Percentiles rank a stretch among this genome's conserved stretches.
Evolutionary conservation across 2,113 vertebrate genomes (phyloP).

Genomic region (Megaceryle torquata): DNA sequence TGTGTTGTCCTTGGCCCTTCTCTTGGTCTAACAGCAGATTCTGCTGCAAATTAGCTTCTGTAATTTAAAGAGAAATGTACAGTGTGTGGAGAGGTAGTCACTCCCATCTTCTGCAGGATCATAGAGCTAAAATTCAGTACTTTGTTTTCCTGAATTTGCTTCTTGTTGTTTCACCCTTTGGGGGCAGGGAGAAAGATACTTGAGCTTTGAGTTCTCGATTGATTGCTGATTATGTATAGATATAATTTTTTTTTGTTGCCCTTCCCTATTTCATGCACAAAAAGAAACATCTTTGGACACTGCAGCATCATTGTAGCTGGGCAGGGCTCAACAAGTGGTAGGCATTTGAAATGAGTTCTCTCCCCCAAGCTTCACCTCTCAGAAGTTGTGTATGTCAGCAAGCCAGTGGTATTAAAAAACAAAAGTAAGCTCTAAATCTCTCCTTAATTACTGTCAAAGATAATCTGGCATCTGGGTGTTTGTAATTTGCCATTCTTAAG

Average conservation of each 20-base stretch:
- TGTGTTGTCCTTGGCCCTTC: background rate
- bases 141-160: background rate
- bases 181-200: background rate
- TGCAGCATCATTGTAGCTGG: background rate
- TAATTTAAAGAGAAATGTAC: background rate
- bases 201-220: background rate
- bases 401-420: background rate
- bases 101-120: background rate
- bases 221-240: background rate
- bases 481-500: background rate
- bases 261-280: background rate
- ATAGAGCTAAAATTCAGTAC: background rate
- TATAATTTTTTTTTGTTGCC: background rate
- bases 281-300: background rate
- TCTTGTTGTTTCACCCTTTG: rapidly evolving
- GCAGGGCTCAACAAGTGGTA: background rate
- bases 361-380: background rate
- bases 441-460: background rate
- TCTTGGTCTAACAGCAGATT: background rate
- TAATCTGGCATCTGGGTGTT: background rate
- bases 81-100: background rate
- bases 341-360: background rate
- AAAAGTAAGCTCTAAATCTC: background rate
- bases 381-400: background rate
- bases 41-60: background rate